These are phyloP conservation scores for Lophotis ruficrista DNA, from an alignment of 2,113 vertebrate species.

Conservation along the genomic window DNA sequence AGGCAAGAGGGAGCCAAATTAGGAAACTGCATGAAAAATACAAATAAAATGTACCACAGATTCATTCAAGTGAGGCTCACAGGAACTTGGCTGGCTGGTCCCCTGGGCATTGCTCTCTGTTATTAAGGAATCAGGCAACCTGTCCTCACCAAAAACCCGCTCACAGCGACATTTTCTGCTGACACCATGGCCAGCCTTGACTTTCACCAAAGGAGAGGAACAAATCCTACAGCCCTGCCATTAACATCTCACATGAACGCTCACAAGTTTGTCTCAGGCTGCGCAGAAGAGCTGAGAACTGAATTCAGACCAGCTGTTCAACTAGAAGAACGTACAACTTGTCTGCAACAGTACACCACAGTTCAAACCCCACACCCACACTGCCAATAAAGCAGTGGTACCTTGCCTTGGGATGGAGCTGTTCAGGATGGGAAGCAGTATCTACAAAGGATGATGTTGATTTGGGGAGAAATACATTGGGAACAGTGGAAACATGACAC, in stretches of 20 bases:
- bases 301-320: not conserved
- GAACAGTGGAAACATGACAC: not conserved
- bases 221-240: not conserved
- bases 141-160: not conserved
- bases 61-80: not conserved
- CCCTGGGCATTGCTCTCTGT: not conserved
- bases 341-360: not conserved
- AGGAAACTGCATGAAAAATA: not conserved
- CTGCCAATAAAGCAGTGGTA: not conserved
- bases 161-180: not conserved
- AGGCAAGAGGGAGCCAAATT: not conserved
- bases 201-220: not conserved
- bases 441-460: not conserved
- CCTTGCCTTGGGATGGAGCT: not conserved
- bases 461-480: not conserved
- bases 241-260: not conserved
- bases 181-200: not conserved
- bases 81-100: not conserved
- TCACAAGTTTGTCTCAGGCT: not conserved
- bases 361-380: not conserved
- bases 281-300: not conserved
- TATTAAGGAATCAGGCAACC: not conserved
- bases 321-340: fast-evolving
- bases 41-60: not conserved
- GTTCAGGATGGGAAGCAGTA: not conserved